Percentiles rank a stretch among this genome's conserved stretches.
phyloP scores from a whole-genome alignment of 2,797 vertebrate species.

The Tolypeutes matacus region DNA sequence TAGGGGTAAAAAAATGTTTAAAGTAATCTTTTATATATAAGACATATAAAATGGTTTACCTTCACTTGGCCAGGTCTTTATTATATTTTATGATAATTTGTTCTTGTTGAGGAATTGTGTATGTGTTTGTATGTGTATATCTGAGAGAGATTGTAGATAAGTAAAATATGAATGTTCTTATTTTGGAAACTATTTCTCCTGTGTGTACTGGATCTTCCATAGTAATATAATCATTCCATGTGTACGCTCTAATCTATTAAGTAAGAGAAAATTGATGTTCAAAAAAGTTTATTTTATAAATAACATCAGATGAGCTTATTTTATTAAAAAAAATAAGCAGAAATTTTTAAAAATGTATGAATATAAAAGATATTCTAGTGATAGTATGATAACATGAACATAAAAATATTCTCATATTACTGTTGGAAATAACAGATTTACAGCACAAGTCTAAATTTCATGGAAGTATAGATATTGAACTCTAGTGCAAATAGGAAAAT shows the following conservation, averaged over 20 bases:
- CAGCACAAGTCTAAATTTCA: not conserved
- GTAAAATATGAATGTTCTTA: not conserved
- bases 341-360: not conserved
- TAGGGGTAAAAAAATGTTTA: not conserved
- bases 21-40: not conserved
- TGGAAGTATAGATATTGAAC: not conserved
- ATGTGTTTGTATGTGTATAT: not conserved
- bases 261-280: not conserved
- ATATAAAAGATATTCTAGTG: not conserved
- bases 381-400: not conserved
- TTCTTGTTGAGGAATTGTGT: not conserved
- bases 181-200: conserved; percentile 34
- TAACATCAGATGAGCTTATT: not conserved
- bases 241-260: not conserved
- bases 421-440: not conserved
- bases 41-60: not conserved
- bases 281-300: not conserved
- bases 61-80: not conserved
- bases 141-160: not conserved
- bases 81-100: not conserved
- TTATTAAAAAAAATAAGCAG: not conserved
- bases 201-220: not conserved
- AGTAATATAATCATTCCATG: not conserved
- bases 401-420: not conserved
- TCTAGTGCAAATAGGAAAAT: not conserved